These are phyloP conservation scores for Lithobates pipiens DNA, from an alignment of 2,797 vertebrate species.

Conservation along the genomic window DNA sequence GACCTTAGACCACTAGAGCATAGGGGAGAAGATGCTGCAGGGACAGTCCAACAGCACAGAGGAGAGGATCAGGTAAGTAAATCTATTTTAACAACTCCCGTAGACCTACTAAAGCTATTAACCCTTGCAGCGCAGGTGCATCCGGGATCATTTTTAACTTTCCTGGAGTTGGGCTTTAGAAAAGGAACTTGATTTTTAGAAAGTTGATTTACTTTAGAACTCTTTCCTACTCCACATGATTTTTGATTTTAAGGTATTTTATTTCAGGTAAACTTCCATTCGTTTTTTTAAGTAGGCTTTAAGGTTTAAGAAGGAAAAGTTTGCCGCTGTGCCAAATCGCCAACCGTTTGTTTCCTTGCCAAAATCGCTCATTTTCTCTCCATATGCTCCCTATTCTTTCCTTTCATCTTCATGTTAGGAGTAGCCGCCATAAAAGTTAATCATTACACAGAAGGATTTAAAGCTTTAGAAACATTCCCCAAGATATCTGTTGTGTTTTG, in stretches of 20 bases:
- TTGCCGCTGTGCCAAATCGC: neutral
- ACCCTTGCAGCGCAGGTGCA: too few relatives aligned
- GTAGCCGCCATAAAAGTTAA: slow-evolving; percentile 56
- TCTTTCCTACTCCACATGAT: neutral
- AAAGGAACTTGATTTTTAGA: neutral
- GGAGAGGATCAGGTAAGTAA: too few relatives aligned
- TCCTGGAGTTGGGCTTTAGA: too few relatives aligned
- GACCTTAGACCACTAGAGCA: too few relatives aligned
- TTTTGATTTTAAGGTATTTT: neutral
- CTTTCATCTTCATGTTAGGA: slow-evolving; percentile 55
- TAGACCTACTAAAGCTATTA: too few relatives aligned
- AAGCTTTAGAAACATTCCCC: slow-evolving; percentile 45
- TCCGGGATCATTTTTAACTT: too few relatives aligned
- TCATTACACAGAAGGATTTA: slow-evolving; percentile 58
- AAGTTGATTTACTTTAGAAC: neutral
- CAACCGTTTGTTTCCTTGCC: slow-evolving; percentile 46
- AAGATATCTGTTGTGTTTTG: slow-evolving; percentile 47
- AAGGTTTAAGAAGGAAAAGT: slow-evolving; percentile 2
- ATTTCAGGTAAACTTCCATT: neutral
- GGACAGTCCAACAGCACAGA: too few relatives aligned
- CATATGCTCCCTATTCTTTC: slow-evolving; percentile 32
- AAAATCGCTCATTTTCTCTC: slow-evolving; percentile 43
- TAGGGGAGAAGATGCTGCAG: too few relatives aligned
- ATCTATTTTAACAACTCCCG: too few relatives aligned
- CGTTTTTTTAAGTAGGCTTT: slow-evolving; percentile 16